phyloP scores from a whole-genome alignment of 2,797 vertebrate species.

The Salmo trutta region DNA sequence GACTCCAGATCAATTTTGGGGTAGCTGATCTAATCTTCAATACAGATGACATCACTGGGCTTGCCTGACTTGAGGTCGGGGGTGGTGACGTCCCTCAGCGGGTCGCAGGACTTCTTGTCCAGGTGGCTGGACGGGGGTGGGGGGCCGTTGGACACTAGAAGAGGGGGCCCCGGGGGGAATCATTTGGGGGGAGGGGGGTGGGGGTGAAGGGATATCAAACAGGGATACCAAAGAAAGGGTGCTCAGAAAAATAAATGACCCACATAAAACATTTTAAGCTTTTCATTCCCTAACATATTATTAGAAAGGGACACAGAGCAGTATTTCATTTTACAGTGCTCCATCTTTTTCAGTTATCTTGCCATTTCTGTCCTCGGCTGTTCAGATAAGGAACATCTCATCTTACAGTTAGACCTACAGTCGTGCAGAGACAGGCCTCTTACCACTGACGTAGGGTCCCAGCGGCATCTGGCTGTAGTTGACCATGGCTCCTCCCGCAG shows the following conservation, averaged over 20 bases:
- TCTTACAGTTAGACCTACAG: neutral
- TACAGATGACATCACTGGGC: slow-evolving; percentile 75
- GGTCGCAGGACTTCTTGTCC: slow-evolving; percentile 79
- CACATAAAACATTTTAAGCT: neutral
- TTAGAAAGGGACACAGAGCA: neutral
- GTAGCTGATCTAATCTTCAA: slow-evolving; percentile 68
- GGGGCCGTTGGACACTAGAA: slow-evolving; percentile 78
- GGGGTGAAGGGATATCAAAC: neutral
- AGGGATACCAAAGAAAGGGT: neutral
- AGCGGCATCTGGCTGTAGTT: slow-evolving; percentile 99
- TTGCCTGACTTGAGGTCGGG: slow-evolving; percentile 78
- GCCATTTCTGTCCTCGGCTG: neutral
- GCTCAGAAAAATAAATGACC: neutral
- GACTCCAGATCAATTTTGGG: slow-evolving; percentile 65
- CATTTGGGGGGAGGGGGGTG: neutral
- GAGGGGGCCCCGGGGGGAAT: neutral
- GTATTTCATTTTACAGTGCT: neutral
- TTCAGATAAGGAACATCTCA: neutral
- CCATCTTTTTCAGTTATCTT: neutral
- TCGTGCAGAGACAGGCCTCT: slow-evolving; percentile 42
- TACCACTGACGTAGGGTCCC: slow-evolving; percentile 96
- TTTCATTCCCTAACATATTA: neutral
- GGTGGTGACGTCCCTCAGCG: slow-evolving; percentile 74
- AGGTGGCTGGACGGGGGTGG: slow-evolving; percentile 72
- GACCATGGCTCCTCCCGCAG: slow-evolving; percentile 88